phyloP scores from a whole-genome alignment of 2,888 invertebrate species.

The Phalangium opilio region DNA sequence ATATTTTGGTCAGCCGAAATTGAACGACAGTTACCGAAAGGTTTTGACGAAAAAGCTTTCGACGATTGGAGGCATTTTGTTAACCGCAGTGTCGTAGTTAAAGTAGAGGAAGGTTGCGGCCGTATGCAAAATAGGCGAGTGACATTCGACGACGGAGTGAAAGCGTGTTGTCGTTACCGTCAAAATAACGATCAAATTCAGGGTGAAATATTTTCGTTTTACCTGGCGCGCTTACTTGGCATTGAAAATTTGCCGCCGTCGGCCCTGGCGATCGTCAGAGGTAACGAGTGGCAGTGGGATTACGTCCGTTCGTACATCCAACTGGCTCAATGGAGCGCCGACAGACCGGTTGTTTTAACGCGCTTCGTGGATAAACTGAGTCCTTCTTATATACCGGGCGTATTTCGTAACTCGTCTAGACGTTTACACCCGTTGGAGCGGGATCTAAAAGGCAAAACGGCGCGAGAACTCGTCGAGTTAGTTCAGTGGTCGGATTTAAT shows the following conservation, averaged over 20 bases:
- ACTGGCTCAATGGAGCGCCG: conserved; percentile 61
- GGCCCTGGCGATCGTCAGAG: conserved; percentile 46
- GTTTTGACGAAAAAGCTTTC: conserved; percentile 47
- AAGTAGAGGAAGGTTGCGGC: conserved; percentile 64
- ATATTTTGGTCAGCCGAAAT: conserved; percentile 56
- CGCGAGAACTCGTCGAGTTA: conserved; percentile 47
- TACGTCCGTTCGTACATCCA: conserved; percentile 48
- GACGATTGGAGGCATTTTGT: conserved; percentile 49
- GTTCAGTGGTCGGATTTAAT: conserved; percentile 81
- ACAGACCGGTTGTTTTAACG: conserved; percentile 60
- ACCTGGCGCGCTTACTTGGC: conserved; percentile 57
- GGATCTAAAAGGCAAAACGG: conserved; percentile 24
- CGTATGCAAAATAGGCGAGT: conserved; percentile 72
- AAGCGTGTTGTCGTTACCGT: conserved; percentile 67
- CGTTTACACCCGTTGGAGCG: conserved; percentile 58
- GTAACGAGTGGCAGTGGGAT: conserved; percentile 32
- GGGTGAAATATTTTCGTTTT: conserved; percentile 75
- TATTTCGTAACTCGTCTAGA: conserved; percentile 49
- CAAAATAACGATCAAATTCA: conserved; percentile 81
- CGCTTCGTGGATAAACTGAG: conserved; percentile 57
- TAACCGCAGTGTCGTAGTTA: conserved; percentile 39
- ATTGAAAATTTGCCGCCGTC: conserved; percentile 63
- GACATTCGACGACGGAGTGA: conserved; percentile 56
- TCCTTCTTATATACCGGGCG: conserved; percentile 58
- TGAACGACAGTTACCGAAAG: conserved; percentile 50